A percentile compares a stretch with the other conserved stretches of the same genome.
These are phyloP conservation scores for Acanthurus tractus DNA, from an alignment of 2,797 vertebrate species.

Conservation along the genomic window DNA sequence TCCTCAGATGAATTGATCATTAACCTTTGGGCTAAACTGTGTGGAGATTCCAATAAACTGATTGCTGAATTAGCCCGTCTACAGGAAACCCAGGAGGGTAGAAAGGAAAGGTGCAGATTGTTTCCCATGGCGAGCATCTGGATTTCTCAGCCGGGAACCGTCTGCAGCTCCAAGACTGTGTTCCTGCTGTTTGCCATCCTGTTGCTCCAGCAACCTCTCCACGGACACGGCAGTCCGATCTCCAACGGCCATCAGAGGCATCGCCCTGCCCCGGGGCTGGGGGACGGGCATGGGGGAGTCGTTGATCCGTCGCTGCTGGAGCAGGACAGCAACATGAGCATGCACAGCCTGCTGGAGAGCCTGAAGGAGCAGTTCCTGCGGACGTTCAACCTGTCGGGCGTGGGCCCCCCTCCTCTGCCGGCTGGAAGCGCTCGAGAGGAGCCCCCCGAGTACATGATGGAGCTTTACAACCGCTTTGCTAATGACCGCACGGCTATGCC, in stretches of 20 bases:
- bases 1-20: slow-evolving; percentile 38
- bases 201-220: slow-evolving; percentile 71
- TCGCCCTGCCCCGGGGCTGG: slow-evolving; percentile 79
- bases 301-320: slow-evolving; percentile 89
- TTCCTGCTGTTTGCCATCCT: slow-evolving; percentile 76
- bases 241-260: slow-evolving; percentile 84
- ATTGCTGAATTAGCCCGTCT: slow-evolving; percentile 38
- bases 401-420: slow-evolving; percentile 84
- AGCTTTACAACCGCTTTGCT: slow-evolving; percentile 97
- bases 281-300: slow-evolving; percentile 89
- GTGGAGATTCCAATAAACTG: slow-evolving; percentile 28
- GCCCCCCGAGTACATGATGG: slow-evolving; percentile 98
- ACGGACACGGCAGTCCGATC: slow-evolving; percentile 88
- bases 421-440: slow-evolving; percentile 85
- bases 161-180: slow-evolving; percentile 78
- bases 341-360: slow-evolving; percentile 90
- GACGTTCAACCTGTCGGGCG: slow-evolving; percentile 92
- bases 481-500: slow-evolving; percentile 94
- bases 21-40: slow-evolving; percentile 29
- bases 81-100: slow-evolving; percentile 53
- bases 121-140: slow-evolving; percentile 87
- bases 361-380: slow-evolving; percentile 93
- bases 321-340: slow-evolving; percentile 88
- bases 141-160: slow-evolving; percentile 78
- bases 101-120: slow-evolving; percentile 56